A percentile compares a stretch with the other conserved stretches of the same genome.
Evolutionary conservation across 2,888 invertebrate species (phyloP).

Genomic region (Ophion costatus): DNA sequence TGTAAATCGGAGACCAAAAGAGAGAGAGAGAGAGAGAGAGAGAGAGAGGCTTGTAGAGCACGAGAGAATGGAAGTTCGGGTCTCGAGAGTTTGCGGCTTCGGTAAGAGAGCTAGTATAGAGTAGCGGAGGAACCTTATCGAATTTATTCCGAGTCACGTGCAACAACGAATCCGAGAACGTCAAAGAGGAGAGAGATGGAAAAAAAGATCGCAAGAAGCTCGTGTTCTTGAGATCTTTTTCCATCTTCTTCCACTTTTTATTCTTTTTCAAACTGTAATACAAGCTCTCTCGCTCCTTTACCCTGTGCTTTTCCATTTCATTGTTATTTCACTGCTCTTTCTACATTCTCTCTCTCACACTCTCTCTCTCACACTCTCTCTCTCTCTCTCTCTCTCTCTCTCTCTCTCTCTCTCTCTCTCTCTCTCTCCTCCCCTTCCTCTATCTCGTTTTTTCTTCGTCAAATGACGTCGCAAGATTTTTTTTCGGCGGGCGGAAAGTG

Average conservation of each 20-base stretch:
- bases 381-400: constrained; percentile 2
- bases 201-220: constrained; percentile 13
- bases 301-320: constrained; percentile 43
- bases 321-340: constrained; percentile 40
- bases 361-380: constrained; percentile 45
- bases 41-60: constrained; percentile 19
- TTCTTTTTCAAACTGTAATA: constrained; percentile 29
- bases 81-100: constrained; percentile 62
- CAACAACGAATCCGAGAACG: constrained; percentile 67
- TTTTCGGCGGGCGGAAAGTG: constrained; percentile 14
- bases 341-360: constrained; percentile 1
- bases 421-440: constrained; percentile 54
- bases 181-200: constrained; percentile 30
- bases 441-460: constrained; percentile 54
- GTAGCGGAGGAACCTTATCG: constrained; percentile 66
- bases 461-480: constrained; percentile 65
- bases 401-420: constrained; percentile 55
- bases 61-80: constrained; percentile 48
- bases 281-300: constrained; percentile 26
- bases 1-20: constrained; percentile 11
- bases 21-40: constrained; percentile 2
- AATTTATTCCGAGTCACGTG: constrained; percentile 77
- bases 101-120: constrained; percentile 42
- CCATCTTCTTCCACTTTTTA: constrained; percentile 36
- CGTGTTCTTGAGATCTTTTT: constrained; percentile 55